Evolutionary conservation across 2,888 invertebrate species (phyloP).

Genomic region (Ormia ochracea): DNA sequence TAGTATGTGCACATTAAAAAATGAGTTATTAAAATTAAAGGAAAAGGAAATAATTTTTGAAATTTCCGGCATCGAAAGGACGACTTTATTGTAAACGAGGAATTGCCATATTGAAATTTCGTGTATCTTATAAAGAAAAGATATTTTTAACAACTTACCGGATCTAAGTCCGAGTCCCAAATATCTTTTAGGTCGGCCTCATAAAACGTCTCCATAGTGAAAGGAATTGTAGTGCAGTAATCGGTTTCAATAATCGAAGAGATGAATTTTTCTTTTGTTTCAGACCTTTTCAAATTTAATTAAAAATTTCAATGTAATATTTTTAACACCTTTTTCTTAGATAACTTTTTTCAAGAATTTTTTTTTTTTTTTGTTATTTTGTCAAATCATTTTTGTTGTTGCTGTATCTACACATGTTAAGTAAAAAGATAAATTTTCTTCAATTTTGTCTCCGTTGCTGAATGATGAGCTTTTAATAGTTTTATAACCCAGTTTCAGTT

Average conservation of each 20-base stretch:
- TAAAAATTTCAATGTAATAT: not conserved
- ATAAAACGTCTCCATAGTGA: slow-evolving; percentile 84
- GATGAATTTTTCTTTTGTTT: not conserved
- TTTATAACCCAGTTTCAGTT: slow-evolving; percentile 45
- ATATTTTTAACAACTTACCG: slow-evolving; percentile 90
- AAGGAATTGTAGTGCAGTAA: slow-evolving; percentile 38
- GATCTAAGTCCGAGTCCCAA: slow-evolving; percentile 89
- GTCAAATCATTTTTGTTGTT: slow-evolving; percentile 13
- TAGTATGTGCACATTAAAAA: too few relatives aligned
- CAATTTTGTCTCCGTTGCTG: slow-evolving; percentile 10
- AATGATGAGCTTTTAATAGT: slow-evolving; percentile 35
- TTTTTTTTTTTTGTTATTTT: not conserved
- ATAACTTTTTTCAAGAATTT: too few relatives aligned
- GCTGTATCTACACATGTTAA: not conserved
- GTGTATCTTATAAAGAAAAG: too few relatives aligned
- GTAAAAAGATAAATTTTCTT: not conserved
- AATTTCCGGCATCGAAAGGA: too few relatives aligned
- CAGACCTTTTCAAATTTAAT: not conserved
- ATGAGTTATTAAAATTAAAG: too few relatives aligned
- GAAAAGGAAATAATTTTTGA: too few relatives aligned
- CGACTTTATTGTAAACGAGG: too few relatives aligned
- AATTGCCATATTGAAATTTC: too few relatives aligned
- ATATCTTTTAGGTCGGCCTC: slow-evolving; percentile 88
- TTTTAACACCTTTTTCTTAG: slow-evolving; percentile 2
- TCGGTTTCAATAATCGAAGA: not conserved